Conservation (phyloP, 2,113 vertebrate genomes). For the Leucopsar rothschildi region DNA sequence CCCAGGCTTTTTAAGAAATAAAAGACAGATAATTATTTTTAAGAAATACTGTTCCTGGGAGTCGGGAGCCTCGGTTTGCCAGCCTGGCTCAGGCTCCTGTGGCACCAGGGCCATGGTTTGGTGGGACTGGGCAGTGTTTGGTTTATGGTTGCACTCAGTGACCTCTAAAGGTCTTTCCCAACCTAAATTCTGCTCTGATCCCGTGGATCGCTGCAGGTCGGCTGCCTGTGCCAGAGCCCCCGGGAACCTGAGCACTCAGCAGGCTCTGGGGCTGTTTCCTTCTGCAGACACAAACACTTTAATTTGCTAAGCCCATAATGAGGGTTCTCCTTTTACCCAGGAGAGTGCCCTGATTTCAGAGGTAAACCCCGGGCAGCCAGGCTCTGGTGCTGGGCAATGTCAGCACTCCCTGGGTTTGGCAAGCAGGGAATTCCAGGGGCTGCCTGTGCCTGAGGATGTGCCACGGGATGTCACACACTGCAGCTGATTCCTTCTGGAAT, state of each 20-base stretch:
- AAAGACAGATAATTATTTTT: too few relatives aligned
- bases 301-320: not conserved
- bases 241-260: not conserved
- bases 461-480: rapidly evolving
- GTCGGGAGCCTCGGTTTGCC: not conserved
- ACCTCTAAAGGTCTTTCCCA: not conserved
- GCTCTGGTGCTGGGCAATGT: not conserved
- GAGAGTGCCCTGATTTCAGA: not conserved
- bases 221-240: not conserved
- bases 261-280: rapidly evolving
- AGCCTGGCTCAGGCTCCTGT: not conserved
- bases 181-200: not conserved
- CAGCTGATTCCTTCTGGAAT: not conserved
- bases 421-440: not conserved
- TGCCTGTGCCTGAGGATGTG: not conserved
- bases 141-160: not conserved
- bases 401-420: not conserved
- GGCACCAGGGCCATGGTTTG: not conserved
- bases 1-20: too few relatives aligned
- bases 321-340: not conserved
- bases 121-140: not conserved
- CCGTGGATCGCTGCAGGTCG: not conserved
- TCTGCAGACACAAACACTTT: not conserved
- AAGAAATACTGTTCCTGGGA: not conserved
- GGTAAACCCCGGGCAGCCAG: not conserved